phyloP scores from a whole-genome alignment of 2,888 invertebrate species.

The Cheilosia variabilis region DNA sequence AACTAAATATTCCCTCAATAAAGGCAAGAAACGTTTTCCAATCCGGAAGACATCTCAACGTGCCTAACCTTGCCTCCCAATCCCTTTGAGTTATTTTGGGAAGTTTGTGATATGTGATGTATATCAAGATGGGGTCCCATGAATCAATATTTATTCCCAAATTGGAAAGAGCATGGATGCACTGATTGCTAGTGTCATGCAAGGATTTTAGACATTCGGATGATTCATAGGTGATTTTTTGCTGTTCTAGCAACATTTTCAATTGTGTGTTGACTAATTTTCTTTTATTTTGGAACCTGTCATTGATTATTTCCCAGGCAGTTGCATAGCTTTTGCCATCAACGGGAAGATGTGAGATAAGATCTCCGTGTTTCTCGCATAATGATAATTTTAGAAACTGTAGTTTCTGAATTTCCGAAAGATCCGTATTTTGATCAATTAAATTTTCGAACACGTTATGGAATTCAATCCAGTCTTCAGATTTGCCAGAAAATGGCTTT shows the following conservation, averaged over 20 bases:
- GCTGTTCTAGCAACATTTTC: constrained; percentile 22
- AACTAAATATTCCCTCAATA: constrained; percentile 1
- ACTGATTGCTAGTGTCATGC: constrained; percentile 20
- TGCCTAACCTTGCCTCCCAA: constrained; percentile 25
- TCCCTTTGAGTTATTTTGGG: constrained; percentile 19
- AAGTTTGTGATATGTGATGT: background rate
- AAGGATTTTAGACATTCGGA: constrained; percentile 2
- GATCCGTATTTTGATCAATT: constrained; percentile 27
- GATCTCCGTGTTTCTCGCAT: background rate
- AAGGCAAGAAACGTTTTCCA: constrained; percentile 42
- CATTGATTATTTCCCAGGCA: constrained; percentile 22
- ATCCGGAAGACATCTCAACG: constrained; percentile 23
- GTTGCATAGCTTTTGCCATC: constrained; percentile 33
- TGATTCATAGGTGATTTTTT: constrained; percentile 12
- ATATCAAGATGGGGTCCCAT: constrained; percentile 32
- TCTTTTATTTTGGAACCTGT: constrained; percentile 38
- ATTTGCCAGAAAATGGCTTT: background rate
- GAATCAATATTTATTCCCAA: constrained; percentile 5
- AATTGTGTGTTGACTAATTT: constrained; percentile 42
- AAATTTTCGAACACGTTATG: constrained; percentile 29
- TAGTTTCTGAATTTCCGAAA: constrained; percentile 38
- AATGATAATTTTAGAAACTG: constrained; percentile 26
- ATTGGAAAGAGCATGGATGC: constrained; percentile 24
- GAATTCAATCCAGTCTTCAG: constrained; percentile 28
- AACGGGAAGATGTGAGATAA: no score